Evolutionary conservation across 2,888 invertebrate species (phyloP), one percentile per base, ranked within the genome.

Genomic region (Cephus nigrinus): DNA sequence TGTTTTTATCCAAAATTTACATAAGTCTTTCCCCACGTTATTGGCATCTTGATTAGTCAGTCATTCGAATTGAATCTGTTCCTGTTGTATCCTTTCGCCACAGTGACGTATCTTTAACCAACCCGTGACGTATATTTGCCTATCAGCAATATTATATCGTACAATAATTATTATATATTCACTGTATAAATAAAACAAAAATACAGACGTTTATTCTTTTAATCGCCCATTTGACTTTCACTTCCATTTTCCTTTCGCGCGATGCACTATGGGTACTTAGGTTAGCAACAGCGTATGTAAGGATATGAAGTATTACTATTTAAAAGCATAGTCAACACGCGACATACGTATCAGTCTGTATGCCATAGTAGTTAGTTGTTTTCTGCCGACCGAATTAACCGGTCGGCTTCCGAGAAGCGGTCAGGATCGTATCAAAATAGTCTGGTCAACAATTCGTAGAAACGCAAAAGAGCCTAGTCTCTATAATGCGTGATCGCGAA

Each of bases 401-500:
- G 79, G 80, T 79, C 79, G 82, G 78, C 72, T 83, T 81, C 83
- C 55, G 33, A 78, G 82, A 83, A 83, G 69, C 77, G 74, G 79
- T 81, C 78, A 79, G 81, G 83, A 83, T 83, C 80, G 79, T 76
- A 81, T 83, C 79, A 80, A 82, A 83, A 83, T 83, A 83, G 83
- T 80, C 36, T 15, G 30, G 31, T 71, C 71, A 32, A 32, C 71
- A 32, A 32, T 71, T 71, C 71, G 71, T 32, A 71, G 71, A 71
- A 71, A 55, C 40, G 40, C 23, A 55, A 55, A 55, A 55, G 40
- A 55, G 40, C 40, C 40, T 55, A 55, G 40, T 55, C 40, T 40
- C 40, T 55, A 55, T 55, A 23, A 55, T 55, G 40, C 15, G 40
- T 2, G 40, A 55, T 55, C 40, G 40, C 23, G 40, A 55, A 55